A percentile compares a stretch with the other conserved stretches of the same genome.
These are phyloP conservation scores for Lampris incognitus DNA, from an alignment of 2,113 vertebrate genomes.

Conservation along the genomic window DNA sequence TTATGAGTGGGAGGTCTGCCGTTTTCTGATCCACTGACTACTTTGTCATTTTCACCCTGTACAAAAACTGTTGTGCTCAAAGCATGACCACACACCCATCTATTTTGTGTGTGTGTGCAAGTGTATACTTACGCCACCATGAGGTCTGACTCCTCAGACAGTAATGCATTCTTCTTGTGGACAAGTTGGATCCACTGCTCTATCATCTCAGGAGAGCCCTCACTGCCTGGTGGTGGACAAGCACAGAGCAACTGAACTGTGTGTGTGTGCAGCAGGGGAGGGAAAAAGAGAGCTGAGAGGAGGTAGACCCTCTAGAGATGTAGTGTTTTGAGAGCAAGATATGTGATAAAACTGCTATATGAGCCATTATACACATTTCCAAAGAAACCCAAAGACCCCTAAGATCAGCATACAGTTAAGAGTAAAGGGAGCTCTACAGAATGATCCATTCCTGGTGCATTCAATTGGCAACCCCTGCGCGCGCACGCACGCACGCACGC, in stretches of 20 bases:
- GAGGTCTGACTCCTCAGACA: conserved; percentile 93
- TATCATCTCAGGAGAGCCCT: conserved; percentile 78
- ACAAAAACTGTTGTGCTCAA: conserved; percentile 29
- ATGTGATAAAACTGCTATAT: background rate
- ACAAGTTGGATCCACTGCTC: conserved; percentile 90
- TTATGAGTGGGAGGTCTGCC: conserved; percentile 5
- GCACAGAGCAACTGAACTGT: background rate
- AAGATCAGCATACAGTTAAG: too few relatives aligned
- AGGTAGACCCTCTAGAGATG: background rate
- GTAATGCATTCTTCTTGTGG: conserved; percentile 89
- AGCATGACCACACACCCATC: background rate
- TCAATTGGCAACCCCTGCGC: too few relatives aligned
- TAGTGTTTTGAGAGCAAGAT: background rate
- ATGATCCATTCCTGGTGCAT: too few relatives aligned
- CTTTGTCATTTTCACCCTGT: background rate
- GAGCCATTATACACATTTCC: background rate
- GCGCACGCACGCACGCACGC: too few relatives aligned
- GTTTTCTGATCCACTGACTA: background rate
- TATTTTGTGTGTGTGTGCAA: background rate
- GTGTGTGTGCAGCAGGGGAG: background rate
- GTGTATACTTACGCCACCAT: conserved; percentile 89
- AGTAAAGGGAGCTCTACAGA: too few relatives aligned
- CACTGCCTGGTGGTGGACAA: conserved; percentile 49
- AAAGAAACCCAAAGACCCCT: too few relatives aligned
- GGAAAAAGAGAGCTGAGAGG: background rate